Evolutionary conservation across 1,140 invertebrate genomes (phyloP), one percentile per base, ranked within the genome.

Genomic region (Papilio machaon): DNA sequence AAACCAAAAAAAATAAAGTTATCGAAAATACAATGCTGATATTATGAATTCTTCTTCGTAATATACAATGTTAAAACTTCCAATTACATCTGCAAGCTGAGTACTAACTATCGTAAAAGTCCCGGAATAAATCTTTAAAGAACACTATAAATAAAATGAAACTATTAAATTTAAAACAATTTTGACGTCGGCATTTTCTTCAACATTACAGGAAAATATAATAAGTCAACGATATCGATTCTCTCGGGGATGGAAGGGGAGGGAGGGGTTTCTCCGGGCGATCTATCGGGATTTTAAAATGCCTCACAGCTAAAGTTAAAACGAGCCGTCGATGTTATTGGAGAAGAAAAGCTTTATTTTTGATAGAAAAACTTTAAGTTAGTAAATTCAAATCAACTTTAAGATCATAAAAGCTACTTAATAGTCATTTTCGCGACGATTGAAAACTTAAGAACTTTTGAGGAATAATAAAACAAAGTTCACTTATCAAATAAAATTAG

Each of bases 281-380:
- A 78, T 52, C 75, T 78, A 78, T 78, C 75, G 35, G 54, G 75
- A 60, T 78, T 78, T 78, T 78, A 78, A 38, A 78, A 78, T 78
- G 54, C 54, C 75, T 78, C n/a, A 78, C 30, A 78, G 75, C 52
- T 54, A 30, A 78, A 78, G 75, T 78, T 78, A 58, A 77, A 78
- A 78, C 75, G 52, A 58, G 23, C 74, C 74, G 23, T 30, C 30
- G 75, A 78, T 78, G 75, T 78, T 78, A 78, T 60, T n/a, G 30
- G 30, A 78, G 60, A 17, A 38, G 75, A 43, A 60, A 60, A 58
- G 30, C 9, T 35, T 58, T 43, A 30, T 23, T 35, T 38, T 35
- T 52, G 64, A 70, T 70, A 70, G 64, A 70, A 70, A 70, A 70
- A 38, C 64, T 70, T 70, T 70, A 35, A 70, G 23, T 35, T 70